Conservation (phyloP, 1,140 invertebrate species). For the Drosophila trapezifrons region DNA sequence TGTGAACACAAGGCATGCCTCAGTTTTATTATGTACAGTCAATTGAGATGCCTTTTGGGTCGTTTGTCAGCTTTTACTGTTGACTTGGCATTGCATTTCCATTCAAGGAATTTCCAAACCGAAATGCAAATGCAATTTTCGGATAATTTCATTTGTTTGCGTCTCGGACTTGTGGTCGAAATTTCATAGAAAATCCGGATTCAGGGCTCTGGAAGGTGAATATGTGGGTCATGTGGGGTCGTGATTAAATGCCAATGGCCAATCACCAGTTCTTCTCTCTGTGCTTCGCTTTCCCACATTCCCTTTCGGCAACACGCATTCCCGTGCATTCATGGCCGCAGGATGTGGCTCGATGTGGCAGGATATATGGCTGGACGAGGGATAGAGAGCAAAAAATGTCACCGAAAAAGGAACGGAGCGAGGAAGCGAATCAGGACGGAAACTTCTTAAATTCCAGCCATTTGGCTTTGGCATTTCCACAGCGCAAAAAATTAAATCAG, state of each 20-base stretch:
- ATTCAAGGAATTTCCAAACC: constrained; percentile 10
- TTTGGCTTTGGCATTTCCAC: constrained; percentile 59
- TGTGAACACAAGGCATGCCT: neutral
- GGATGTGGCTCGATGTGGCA: constrained; percentile 2
- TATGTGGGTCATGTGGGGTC: constrained; percentile 19
- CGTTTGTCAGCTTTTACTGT: neutral
- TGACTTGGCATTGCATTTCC: constrained; percentile 1
- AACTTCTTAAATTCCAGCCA: constrained; percentile 54
- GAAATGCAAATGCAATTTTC: constrained; percentile 27
- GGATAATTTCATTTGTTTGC: constrained; percentile 39
- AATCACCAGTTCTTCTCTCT: constrained; percentile 44
- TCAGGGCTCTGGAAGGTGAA: neutral
- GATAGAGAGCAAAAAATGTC: neutral
- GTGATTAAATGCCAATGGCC: constrained; percentile 67
- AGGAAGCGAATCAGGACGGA: constrained; percentile 58
- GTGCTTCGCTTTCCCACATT: constrained; percentile 2
- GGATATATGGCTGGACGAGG: constrained; percentile 1
- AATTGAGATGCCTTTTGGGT: neutral
- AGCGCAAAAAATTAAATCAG: neutral
- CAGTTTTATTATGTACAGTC: neutral
- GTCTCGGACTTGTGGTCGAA: constrained; percentile 3
- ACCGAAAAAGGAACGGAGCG: neutral
- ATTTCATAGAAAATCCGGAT: constrained; percentile 9
- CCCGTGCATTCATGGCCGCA: constrained; percentile 22
- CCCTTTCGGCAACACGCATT: constrained; percentile 3